A percentile compares a stretch with the other conserved stretches of the same genome.
Conservation (phyloP, 1,140 invertebrate species). For the Caerostris darwini region DNA sequence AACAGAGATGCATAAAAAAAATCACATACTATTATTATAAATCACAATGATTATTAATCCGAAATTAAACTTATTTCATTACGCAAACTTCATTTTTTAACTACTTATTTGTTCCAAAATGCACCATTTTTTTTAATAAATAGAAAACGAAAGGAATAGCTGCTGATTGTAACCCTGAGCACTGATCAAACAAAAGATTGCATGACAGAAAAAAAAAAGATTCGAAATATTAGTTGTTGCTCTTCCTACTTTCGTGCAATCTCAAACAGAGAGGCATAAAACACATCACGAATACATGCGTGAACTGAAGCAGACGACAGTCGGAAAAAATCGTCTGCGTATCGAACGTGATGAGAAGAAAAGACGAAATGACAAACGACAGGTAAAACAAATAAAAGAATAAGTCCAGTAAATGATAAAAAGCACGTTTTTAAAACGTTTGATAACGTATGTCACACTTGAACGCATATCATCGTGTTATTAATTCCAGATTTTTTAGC, state of each 20-base stretch:
- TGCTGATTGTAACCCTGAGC: not conserved
- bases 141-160: too few relatives aligned
- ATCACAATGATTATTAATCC: too few relatives aligned
- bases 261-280: not conserved
- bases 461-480: not conserved
- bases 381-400: not conserved
- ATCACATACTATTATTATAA: too few relatives aligned
- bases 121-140: too few relatives aligned
- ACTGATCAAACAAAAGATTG: not conserved
- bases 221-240: not conserved
- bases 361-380: not conserved
- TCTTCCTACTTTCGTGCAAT: not conserved
- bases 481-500: too few relatives aligned
- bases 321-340: constrained; percentile 19
- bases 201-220: not conserved
- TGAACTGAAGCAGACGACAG: constrained; percentile 1
- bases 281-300: not conserved
- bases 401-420: not conserved
- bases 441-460: not conserved
- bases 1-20: too few relatives aligned
- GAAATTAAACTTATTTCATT: too few relatives aligned
- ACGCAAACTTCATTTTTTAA: too few relatives aligned
- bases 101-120: too few relatives aligned
- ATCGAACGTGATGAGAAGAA: not conserved
- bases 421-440: not conserved